Evolutionary conservation across 2,797 vertebrate species (phyloP).

Genomic region (Buphagus erythrorhynchus): DNA sequence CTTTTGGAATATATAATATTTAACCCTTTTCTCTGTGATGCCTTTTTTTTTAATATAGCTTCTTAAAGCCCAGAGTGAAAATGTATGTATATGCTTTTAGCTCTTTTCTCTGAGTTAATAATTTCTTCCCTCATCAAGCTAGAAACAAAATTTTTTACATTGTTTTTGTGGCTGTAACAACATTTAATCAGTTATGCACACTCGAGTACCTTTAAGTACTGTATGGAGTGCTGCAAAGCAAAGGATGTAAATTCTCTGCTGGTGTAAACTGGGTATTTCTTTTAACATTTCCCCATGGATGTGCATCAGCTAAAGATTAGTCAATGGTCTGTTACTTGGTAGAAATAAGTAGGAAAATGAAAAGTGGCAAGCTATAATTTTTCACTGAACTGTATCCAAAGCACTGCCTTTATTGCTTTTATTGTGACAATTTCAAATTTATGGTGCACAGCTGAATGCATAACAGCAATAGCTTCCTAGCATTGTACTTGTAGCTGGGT

Average conservation of each 20-base stretch:
- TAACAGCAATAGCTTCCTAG: background rate
- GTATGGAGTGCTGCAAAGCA: background rate
- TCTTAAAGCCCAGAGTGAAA: background rate
- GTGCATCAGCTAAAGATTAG: background rate
- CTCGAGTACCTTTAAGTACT: background rate
- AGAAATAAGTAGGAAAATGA: constrained; percentile 22
- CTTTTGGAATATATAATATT: background rate
- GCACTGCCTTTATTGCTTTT: constrained; percentile 20
- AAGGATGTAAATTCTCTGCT: background rate
- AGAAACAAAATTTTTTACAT: background rate
- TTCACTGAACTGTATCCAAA: background rate
- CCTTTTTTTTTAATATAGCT: background rate
- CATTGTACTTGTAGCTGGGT: background rate
- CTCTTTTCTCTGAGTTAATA: background rate
- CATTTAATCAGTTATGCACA: background rate
- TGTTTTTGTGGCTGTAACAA: background rate
- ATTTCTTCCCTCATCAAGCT: background rate
- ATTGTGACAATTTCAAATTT: constrained; percentile 42
- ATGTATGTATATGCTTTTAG: background rate
- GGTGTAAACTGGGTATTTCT: background rate
- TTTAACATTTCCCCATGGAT: background rate
- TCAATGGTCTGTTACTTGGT: background rate
- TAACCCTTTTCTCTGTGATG: background rate
- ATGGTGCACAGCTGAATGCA: background rate
- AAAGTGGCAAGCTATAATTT: constrained; percentile 42